phyloP scores from a whole-genome alignment of 2,888 invertebrate species.

The Chrysodeixis includens region DNA sequence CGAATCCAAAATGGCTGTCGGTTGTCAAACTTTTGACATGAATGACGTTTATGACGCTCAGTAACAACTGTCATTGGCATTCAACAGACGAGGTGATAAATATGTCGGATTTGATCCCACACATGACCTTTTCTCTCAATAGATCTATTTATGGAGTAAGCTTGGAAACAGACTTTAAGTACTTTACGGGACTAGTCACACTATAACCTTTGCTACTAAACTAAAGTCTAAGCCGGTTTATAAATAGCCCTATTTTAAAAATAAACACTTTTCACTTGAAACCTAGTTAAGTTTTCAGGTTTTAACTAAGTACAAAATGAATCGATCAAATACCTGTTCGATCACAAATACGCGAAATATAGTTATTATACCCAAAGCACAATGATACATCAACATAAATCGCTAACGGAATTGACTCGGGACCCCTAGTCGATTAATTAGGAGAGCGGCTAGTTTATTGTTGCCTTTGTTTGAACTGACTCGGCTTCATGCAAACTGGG shows the following conservation, averaged over 20 bases:
- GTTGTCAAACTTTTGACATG: not conserved
- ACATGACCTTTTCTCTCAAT: not conserved
- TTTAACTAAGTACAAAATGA: not conserved
- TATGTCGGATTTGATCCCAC: not conserved
- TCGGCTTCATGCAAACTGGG: conserved; percentile 41
- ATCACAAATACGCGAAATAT: too few species aligned
- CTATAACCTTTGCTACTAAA: too few species aligned
- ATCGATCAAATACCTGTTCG: not conserved
- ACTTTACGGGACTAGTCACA: too few species aligned
- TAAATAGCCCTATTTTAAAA: too few species aligned
- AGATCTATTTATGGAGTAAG: too few species aligned
- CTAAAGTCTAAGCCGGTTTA: too few species aligned
- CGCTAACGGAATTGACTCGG: conserved; percentile 14
- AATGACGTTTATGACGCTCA: conserved; percentile 1
- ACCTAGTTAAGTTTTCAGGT: too few species aligned
- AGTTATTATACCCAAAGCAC: not conserved
- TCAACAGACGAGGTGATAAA: not conserved
- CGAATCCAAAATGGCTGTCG: not conserved
- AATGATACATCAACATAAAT: conserved; percentile 8
- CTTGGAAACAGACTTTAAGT: too few species aligned
- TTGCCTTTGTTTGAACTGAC: conserved; percentile 39
- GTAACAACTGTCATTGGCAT: not conserved
- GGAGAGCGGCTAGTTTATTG: conserved; percentile 36
- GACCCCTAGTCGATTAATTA: conserved; percentile 45
- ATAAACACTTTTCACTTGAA: too few species aligned